Base-by-base conservation (phyloP, 2,797 vertebrate genomes). In the Danio kyathit region DNA sequence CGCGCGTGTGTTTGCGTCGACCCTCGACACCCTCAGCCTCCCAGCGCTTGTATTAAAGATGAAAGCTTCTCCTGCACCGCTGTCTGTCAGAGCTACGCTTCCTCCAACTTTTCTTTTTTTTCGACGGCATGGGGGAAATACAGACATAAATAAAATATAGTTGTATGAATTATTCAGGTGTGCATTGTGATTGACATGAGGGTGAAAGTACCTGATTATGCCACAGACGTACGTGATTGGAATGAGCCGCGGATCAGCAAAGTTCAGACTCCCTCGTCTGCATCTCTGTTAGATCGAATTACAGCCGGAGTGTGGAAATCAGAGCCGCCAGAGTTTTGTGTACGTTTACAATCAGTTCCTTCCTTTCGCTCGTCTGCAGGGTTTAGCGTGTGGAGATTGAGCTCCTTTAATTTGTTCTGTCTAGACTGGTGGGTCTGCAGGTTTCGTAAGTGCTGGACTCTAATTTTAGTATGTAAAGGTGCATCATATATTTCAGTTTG, bases 141-240 rank as follows among this genome's bases (percentile, higher is more conserved):
- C 78, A 89, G 87, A 91, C 91, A 93, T 95, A 93, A 93, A 95
- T 94, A 93, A 94, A 94, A 93, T 89, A 94, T 90, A 86, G 73
- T 84, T 74, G 43, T 78, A 89, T 94, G 91, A 94, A 94, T 95
- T 91, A 94, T 94, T 94, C 89, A 94, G 88, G 67, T 51, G 71
- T 88, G 92, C 87, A 84, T 90, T 92, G 91, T 94, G 93, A 95
- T 93, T 95, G 93, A 94, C 92, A 91, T 69, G 85, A 85, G 70
- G 90, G 89, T 87, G 89, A 90, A 89, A 89, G 90, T 82, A 90
- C 88, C 89, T 93, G 91, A 94, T 94, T 92, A 92, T 90, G 88
- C 90, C 86, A 87, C 83, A 51, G 57, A 82, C 74, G 85, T 76
- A 87, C 91, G 92, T 90, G 91, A 91, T 82, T 89, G 83, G 90